Evolutionary conservation across 92 coral and sea anemone genomes (phyloP).

Genomic region (Pocillopora meandrina): DNA sequence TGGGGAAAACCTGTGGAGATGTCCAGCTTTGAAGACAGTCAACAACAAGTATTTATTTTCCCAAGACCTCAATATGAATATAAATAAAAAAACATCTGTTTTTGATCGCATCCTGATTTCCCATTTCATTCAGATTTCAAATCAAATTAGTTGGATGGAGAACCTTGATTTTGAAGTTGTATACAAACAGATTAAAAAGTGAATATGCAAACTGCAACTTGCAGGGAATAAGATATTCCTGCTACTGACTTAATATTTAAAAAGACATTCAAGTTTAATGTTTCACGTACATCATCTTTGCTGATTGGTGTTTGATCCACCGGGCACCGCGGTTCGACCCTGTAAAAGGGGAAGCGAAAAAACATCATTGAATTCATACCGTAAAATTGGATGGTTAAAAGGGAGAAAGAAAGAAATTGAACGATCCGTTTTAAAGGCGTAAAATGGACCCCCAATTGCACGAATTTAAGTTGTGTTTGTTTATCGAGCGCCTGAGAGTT

Average conservation of each 20-base stretch:
- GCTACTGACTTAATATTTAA: background rate
- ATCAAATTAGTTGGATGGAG: too few relatives aligned
- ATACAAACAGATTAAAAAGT: background rate
- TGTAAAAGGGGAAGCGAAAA: background rate
- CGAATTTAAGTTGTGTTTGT: constrained; percentile 17
- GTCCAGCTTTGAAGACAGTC: background rate
- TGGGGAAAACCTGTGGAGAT: background rate
- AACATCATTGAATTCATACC: background rate
- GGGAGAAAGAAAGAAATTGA: background rate
- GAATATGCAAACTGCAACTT: background rate
- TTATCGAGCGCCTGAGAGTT: background rate
- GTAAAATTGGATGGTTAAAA: background rate
- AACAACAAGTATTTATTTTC: too few relatives aligned
- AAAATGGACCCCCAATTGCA: background rate
- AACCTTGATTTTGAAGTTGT: too few relatives aligned
- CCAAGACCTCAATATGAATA: too few relatives aligned
- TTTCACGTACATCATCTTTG: constrained; percentile 33
- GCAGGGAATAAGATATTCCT: background rate
- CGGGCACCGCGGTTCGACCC: constrained; percentile 47
- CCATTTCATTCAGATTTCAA: too few relatives aligned
- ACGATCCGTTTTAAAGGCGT: background rate
- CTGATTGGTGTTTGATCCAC: constrained; percentile 37
- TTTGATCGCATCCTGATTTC: too few relatives aligned
- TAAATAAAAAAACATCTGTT: too few relatives aligned
- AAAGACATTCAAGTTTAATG: background rate